A percentile compares a stretch with the other conserved stretches of the same genome.
These are phyloP conservation scores for Eudasyphora cyanicolor DNA, from an alignment of 2,888 invertebrate genomes.

Conservation along the genomic window DNA sequence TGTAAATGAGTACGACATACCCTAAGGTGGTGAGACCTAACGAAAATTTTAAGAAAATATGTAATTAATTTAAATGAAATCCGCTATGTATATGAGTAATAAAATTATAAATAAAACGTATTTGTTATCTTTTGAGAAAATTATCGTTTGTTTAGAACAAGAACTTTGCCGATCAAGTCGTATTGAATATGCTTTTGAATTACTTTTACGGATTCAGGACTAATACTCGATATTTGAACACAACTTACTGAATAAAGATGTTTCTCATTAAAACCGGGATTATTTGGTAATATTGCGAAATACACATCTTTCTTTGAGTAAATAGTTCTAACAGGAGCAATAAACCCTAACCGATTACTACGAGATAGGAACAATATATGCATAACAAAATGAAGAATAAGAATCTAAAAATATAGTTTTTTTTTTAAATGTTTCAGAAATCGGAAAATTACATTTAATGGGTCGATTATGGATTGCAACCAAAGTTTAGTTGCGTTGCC, in stretches of 20 bases:
- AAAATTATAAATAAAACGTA: slow-evolving; percentile 19
- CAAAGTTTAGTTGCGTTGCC: no score
- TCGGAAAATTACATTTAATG: no score
- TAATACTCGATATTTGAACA: no score
- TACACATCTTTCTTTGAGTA: not conserved
- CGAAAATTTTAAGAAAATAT: slow-evolving; percentile 21
- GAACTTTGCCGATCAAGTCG: not conserved
- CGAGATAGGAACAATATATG: no score
- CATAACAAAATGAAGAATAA: no score
- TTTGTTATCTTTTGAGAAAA: slow-evolving; percentile 34
- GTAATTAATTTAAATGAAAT: slow-evolving; percentile 13
- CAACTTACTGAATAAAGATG: not conserved
- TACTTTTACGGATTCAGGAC: no score
- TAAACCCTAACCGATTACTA: no score
- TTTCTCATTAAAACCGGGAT: not conserved
- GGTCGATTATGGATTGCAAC: no score
- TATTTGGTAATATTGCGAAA: not conserved
- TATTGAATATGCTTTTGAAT: no score
- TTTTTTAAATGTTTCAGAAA: no score
- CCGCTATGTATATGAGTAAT: slow-evolving; percentile 26
- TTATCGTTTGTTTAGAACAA: not conserved
- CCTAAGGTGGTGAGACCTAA: not conserved
- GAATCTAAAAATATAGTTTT: no score
- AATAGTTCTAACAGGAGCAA: no score
- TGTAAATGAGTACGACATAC: slow-evolving; percentile 40